phyloP scores from a whole-genome alignment of 2,797 vertebrate genomes.

The Morelia viridis region DNA sequence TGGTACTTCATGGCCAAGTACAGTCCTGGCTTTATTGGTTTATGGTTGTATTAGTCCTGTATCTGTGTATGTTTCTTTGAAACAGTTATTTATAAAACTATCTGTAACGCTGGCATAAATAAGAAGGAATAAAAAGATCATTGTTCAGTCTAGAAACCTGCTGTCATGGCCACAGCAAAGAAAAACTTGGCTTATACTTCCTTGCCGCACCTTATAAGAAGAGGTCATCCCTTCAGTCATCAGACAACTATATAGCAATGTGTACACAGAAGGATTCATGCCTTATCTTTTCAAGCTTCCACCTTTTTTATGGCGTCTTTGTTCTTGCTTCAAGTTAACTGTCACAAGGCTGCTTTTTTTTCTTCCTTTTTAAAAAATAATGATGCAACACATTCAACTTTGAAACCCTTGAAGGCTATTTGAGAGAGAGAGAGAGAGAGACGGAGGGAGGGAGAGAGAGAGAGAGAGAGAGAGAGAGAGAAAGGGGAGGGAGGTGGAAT shows the following conservation, averaged over 20 bases:
- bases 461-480: slow-evolving; percentile 44
- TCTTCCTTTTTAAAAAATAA: slow-evolving; percentile 41
- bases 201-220: slow-evolving; percentile 64
- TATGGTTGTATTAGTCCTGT: too few species aligned
- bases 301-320: slow-evolving; percentile 76
- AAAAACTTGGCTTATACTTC: slow-evolving; percentile 65
- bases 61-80: neutral
- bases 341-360: slow-evolving; percentile 33
- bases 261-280: slow-evolving; percentile 73
- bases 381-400: slow-evolving; percentile 56
- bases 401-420: slow-evolving; percentile 63
- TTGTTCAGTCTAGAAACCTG: slow-evolving; percentile 64
- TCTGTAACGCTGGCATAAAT: neutral
- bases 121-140: slow-evolving; percentile 10
- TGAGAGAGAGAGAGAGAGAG: slow-evolving; percentile 32
- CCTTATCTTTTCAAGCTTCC: slow-evolving; percentile 76
- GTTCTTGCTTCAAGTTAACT: slow-evolving; percentile 76
- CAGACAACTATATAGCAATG: slow-evolving; percentile 68
- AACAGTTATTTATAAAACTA: neutral
- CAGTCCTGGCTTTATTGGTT: neutral
- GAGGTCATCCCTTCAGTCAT: slow-evolving; percentile 67
- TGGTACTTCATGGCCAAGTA: neutral
- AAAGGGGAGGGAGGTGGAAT: slow-evolving; percentile 64
- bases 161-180: slow-evolving; percentile 62
- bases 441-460: slow-evolving; percentile 24